phyloP scores from a whole-genome alignment of 1,140 invertebrate genomes.

The Leptinotarsa undecemlineata region DNA sequence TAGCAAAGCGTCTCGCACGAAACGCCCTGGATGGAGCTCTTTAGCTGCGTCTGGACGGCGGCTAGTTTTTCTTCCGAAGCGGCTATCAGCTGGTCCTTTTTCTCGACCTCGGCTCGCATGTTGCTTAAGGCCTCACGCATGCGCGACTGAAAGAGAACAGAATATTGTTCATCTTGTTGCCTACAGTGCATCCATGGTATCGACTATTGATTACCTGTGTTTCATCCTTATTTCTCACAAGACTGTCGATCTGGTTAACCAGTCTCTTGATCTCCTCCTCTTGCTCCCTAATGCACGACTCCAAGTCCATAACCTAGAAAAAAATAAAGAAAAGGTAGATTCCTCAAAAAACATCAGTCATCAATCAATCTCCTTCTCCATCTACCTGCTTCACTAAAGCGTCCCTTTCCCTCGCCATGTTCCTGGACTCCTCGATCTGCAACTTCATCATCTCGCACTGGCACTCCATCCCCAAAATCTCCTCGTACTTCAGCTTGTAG shows the following conservation, averaged over 20 bases:
- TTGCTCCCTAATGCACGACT: slow-evolving; percentile 49
- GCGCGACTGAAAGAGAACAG: slow-evolving; percentile 27
- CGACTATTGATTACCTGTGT: slow-evolving; percentile 39
- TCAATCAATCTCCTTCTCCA: too few relatives aligned
- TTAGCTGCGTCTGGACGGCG: slow-evolving; percentile 39
- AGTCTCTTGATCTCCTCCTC: slow-evolving; percentile 50
- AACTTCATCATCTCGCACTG: slow-evolving; percentile 39
- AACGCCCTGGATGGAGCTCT: slow-evolving; percentile 39
- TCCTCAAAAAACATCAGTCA: too few relatives aligned
- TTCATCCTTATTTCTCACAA: slow-evolving; percentile 40
- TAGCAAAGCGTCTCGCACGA: slow-evolving; percentile 40
- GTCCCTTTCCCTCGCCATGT: slow-evolving; percentile 39
- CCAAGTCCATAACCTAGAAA: slow-evolving; percentile 34
- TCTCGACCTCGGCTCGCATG: slow-evolving; percentile 40
- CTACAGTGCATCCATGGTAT: too few relatives aligned
- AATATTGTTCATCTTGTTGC: too few relatives aligned
- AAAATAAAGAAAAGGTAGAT: not conserved
- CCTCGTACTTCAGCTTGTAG: slow-evolving; percentile 47
- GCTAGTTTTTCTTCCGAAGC: slow-evolving; percentile 43
- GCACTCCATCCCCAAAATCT: slow-evolving; percentile 39
- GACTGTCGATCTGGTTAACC: slow-evolving; percentile 42
- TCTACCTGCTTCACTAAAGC: slow-evolving; percentile 39
- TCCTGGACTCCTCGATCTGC: slow-evolving; percentile 37
- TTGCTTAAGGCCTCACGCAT: slow-evolving; percentile 38
- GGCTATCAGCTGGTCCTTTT: slow-evolving; percentile 38